phyloP scores from a whole-genome alignment of 2,797 vertebrate species.

The Emydoidea blandingii region DNA sequence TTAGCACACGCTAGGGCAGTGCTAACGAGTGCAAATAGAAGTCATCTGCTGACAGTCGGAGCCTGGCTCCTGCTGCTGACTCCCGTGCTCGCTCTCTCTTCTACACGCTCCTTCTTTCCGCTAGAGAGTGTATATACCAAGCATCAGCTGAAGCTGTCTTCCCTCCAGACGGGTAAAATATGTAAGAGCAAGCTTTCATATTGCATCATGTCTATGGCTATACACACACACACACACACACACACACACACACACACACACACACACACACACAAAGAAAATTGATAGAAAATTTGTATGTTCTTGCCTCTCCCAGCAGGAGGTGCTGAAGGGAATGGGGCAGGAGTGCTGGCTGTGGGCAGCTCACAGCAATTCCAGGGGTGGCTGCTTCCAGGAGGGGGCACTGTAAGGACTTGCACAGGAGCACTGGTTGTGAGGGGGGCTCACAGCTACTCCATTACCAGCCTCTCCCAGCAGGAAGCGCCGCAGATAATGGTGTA shows the following conservation, averaged over 20 bases:
- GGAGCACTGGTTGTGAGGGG: not conserved
- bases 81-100: constrained; percentile 33
- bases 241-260: not conserved
- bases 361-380: not conserved
- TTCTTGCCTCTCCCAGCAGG: not conserved
- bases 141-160: not conserved
- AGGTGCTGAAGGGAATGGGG: not conserved
- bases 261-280: not conserved
- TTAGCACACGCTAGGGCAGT: constrained; percentile 82
- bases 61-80: constrained; percentile 62
- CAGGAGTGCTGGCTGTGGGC: not conserved
- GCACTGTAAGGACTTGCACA: not conserved
- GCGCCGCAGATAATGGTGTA: not conserved
- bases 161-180: not conserved
- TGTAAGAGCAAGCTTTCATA: not conserved
- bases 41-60: constrained; percentile 79
- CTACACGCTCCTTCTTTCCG: not conserved
- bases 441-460: not conserved
- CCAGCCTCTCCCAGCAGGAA: not conserved
- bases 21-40: constrained; percentile 84
- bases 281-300: not conserved
- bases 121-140: not conserved
- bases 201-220: not conserved
- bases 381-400: not conserved
- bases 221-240: not conserved